Evolutionary conservation across 1,140 invertebrate species (phyloP).

Genomic region (Eriocheir sinensis): DNA sequence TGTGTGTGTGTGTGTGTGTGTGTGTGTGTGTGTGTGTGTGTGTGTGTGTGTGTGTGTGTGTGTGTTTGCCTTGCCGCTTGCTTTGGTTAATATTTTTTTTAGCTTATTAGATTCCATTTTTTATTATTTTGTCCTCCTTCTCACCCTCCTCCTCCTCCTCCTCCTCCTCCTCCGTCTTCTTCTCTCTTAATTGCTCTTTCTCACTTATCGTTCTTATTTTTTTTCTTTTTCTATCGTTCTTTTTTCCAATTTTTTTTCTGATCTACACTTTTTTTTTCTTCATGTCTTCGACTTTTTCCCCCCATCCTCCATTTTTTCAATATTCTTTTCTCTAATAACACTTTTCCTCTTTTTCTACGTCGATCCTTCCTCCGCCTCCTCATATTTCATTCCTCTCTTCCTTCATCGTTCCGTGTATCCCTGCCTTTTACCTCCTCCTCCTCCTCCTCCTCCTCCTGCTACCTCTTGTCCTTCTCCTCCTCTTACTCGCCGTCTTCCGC

Average conservation of each 20-base stretch:
- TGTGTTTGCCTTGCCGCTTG: too few species aligned
- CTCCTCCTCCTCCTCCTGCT: background rate
- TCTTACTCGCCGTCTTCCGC: background rate
- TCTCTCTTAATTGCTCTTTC: constrained; percentile 9
- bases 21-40: background rate
- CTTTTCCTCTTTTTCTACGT: too few species aligned
- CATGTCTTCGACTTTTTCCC: too few species aligned
- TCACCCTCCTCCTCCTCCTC: background rate
- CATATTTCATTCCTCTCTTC: background rate
- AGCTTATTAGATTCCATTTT: background rate
- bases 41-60: background rate
- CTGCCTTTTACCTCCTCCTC: background rate
- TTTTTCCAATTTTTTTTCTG: too few species aligned
- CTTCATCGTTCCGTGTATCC: too few species aligned
- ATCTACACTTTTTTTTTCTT: too few species aligned
- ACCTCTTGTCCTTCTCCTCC: background rate
- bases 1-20: too few species aligned
- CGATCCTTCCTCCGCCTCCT: too few species aligned
- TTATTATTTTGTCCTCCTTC: background rate
- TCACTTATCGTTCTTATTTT: background rate
- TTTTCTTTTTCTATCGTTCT: too few species aligned
- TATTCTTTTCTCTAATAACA: too few species aligned
- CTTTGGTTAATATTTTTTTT: background rate
- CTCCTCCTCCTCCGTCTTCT: too few species aligned
- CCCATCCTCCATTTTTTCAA: too few species aligned